These are phyloP conservation scores for Philhelius pedissequus DNA, from an alignment of 2,888 invertebrate species.

Conservation along the genomic window DNA sequence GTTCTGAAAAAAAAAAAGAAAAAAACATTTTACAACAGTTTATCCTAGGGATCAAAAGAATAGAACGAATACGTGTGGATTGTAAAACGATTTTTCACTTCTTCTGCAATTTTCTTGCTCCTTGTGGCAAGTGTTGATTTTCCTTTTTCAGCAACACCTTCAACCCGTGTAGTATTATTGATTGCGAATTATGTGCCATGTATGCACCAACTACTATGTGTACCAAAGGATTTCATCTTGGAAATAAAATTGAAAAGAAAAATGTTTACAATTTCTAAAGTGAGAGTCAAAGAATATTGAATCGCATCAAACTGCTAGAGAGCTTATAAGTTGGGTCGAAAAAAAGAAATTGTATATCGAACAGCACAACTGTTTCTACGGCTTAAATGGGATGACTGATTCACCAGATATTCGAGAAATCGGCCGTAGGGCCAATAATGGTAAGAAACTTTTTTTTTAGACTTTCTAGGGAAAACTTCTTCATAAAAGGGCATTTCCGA, in stretches of 20 bases:
- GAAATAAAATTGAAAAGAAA: neutral
- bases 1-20: constrained; percentile 55
- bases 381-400: too few species aligned
- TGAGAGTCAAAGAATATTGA: too few species aligned
- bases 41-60: constrained; percentile 51
- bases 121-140: neutral
- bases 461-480: too few species aligned
- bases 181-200: constrained; percentile 50
- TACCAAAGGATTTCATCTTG: neutral
- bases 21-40: constrained; percentile 58
- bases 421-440: too few species aligned
- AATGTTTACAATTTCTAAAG: too few species aligned
- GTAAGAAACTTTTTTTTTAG: too few species aligned
- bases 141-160: constrained; percentile 24
- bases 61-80: constrained; percentile 52
- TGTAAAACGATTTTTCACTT: constrained; percentile 62
- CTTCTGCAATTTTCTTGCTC: constrained; percentile 22
- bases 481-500: too few species aligned
- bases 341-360: too few species aligned
- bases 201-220: neutral
- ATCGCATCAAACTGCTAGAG: too few species aligned
- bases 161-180: constrained; percentile 45
- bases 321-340: too few species aligned
- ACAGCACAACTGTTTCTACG: too few species aligned
- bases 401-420: too few species aligned